Conservation (phyloP, 2,797 vertebrate species). For the Cyclopterus lumpus region DNA sequence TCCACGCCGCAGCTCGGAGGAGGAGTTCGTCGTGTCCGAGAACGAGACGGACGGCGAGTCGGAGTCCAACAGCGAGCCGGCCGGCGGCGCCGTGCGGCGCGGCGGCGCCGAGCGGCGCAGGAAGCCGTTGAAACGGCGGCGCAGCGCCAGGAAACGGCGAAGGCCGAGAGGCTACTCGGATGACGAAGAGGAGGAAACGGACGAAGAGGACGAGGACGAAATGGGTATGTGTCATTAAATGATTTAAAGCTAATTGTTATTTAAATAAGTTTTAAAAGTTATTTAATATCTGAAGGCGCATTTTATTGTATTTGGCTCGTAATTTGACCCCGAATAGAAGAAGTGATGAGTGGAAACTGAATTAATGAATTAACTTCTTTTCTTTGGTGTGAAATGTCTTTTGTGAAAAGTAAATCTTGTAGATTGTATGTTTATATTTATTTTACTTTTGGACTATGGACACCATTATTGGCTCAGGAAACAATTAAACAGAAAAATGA, state of each 20-base stretch:
- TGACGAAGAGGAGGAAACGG: slow-evolving; percentile 93
- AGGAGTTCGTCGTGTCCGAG: slow-evolving; percentile 91
- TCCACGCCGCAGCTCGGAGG: slow-evolving; percentile 87
- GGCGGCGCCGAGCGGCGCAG: slow-evolving; percentile 55
- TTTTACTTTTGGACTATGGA: too few relatives aligned
- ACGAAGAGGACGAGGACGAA: slow-evolving; percentile 88
- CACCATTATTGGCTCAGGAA: too few relatives aligned
- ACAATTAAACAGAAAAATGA: background rate
- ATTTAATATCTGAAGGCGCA: background rate
- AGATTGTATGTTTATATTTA: too few relatives aligned
- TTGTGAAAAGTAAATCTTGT: too few relatives aligned
- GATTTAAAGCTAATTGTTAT: background rate
- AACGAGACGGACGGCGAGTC: slow-evolving; percentile 87
- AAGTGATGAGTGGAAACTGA: too few relatives aligned
- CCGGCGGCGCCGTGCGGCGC: slow-evolving; percentile 74
- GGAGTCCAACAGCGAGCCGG: slow-evolving; percentile 83
- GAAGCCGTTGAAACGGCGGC: slow-evolving; percentile 80
- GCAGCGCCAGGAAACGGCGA: slow-evolving; percentile 81
- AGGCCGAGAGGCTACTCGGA: slow-evolving; percentile 92
- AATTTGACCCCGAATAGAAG: too few relatives aligned
- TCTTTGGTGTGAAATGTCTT: too few relatives aligned
- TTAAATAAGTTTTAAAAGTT: too few relatives aligned
- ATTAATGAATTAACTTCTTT: too few relatives aligned
- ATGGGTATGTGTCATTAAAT: slow-evolving; percentile 66
- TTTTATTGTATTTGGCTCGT: too few relatives aligned